Percentiles rank a stretch among this genome's conserved stretches.
Conservation (phyloP, 2,113 vertebrate species). For the Lepidothrix coronata region DNA sequence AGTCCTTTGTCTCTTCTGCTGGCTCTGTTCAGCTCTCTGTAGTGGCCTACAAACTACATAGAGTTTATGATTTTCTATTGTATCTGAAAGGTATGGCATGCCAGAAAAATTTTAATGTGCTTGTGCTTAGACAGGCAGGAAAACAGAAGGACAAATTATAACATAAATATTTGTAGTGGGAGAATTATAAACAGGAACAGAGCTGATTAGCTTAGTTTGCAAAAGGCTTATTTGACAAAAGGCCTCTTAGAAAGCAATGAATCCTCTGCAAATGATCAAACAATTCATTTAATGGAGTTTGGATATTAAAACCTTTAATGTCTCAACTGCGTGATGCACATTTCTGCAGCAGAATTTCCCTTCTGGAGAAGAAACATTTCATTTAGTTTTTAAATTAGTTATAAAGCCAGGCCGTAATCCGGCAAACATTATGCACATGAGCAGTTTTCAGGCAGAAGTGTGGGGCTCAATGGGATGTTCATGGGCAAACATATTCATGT, state of each 20-base stretch:
- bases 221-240: constrained; percentile 49
- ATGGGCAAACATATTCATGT: rapidly evolving
- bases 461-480: neutral
- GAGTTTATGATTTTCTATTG: neutral
- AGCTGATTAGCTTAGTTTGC: constrained; percentile 32
- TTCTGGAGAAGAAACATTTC: neutral
- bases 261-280: constrained; percentile 35
- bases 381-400: constrained; percentile 5
- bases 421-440: neutral
- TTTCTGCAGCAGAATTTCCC: neutral
- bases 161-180: constrained; percentile 43
- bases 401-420: neutral
- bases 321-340: neutral
- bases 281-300: constrained; percentile 18
- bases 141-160: constrained; percentile 35
- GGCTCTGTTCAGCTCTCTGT: neutral
- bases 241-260: constrained; percentile 50
- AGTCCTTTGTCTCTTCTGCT: neutral
- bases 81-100: neutral
- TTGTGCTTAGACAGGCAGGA: constrained; percentile 1
- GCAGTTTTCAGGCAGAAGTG: neutral
- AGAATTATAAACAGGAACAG: constrained; percentile 43
- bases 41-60: neutral
- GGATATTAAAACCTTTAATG: constrained; percentile 35
- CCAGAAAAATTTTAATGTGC: neutral